A percentile compares a stretch with the other conserved stretches of the same genome.
phyloP scores from a whole-genome alignment of 2,113 vertebrate species.

The Pandion haliaetus region DNA sequence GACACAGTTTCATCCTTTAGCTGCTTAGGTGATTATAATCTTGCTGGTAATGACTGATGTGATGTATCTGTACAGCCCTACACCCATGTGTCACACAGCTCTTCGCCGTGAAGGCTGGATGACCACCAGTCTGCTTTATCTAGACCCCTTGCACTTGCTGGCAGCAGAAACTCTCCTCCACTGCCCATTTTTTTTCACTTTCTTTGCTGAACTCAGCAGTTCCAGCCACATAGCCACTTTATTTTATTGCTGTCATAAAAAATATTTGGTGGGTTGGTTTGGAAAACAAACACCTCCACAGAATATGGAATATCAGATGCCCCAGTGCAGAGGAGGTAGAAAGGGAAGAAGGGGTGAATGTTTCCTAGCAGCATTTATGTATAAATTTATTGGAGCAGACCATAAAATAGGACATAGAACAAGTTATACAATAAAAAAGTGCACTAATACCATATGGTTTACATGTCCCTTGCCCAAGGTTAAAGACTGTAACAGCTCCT shows the following conservation, averaged over 20 bases:
- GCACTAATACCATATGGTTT: background rate
- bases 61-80: background rate
- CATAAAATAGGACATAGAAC: background rate
- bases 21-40: background rate
- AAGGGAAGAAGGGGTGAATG: background rate
- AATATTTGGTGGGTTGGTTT: conserved; percentile 1
- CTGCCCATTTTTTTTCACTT: background rate
- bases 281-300: background rate
- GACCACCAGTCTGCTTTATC: background rate
- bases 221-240: background rate
- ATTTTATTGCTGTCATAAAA: conserved; percentile 30
- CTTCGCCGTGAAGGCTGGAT: rapidly evolving
- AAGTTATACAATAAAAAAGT: background rate
- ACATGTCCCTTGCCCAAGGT: background rate
- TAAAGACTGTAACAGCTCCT: conserved; percentile 30
- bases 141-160: background rate
- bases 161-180: background rate
- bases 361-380: background rate
- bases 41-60: background rate
- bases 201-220: conserved; percentile 8
- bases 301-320: background rate
- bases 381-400: background rate
- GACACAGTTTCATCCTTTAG: background rate
- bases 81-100: background rate
- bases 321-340: background rate